phyloP scores from a whole-genome alignment of 2,797 vertebrate genomes.

The Streptopelia turtur region DNA sequence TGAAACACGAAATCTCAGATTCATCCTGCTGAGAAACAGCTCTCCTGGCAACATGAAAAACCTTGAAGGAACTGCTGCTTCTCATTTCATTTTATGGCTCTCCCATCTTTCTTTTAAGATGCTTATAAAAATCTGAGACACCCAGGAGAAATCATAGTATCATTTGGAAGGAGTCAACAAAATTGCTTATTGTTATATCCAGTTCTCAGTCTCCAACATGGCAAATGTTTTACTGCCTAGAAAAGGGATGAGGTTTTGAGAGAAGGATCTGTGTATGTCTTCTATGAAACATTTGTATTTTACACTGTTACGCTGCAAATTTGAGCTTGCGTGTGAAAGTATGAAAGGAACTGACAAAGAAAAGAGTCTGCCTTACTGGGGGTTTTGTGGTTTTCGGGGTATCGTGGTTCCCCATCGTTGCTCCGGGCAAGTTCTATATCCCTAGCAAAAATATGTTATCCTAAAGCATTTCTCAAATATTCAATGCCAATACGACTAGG shows the following conservation, averaged over 20 bases:
- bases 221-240: neutral
- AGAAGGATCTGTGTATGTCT: neutral
- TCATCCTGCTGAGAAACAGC: neutral
- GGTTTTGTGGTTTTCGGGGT: neutral
- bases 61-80: neutral
- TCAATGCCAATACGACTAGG: neutral
- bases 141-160: neutral
- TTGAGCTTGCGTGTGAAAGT: neutral
- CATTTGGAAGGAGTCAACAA: neutral
- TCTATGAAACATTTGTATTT: neutral
- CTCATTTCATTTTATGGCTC: neutral
- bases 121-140: neutral
- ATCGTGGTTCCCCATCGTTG: rapidly evolving
- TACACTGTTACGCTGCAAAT: neutral
- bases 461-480: neutral
- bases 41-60: neutral
- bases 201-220: neutral
- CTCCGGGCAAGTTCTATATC: neutral
- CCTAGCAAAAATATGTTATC: neutral
- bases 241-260: neutral
- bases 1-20: neutral
- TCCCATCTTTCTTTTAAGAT: neutral
- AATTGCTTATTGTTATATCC: neutral
- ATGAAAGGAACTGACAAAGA: neutral
- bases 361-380: neutral